Base-by-base conservation (phyloP, 2,888 invertebrate species). In the Eristalis pertinax region DNA sequence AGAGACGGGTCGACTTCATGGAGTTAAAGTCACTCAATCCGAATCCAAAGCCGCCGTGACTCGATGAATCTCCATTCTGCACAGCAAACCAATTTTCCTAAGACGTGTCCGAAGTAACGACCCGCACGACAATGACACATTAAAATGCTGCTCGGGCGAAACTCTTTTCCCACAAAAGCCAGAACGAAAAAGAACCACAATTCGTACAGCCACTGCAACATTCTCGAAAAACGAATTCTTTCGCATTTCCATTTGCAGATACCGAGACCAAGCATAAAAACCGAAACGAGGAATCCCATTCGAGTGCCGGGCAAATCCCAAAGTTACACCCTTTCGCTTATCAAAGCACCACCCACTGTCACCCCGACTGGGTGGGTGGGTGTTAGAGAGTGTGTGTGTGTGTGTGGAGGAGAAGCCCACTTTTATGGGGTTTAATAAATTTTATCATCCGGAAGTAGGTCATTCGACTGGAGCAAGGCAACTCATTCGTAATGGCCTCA, bases 371-470 rank as follows among this genome's bases (percentile, higher is more conserved):
- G 1, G 41, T 50, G 22, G 5, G 8, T 4, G 8, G 3, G 60
- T 2, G 24, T 26, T 4, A 24, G 60, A 1, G 13, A 26, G 13
- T 26, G 22, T 7, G 60, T 60, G 22, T 22, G 10, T 19, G 22
- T 19, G 24, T 4, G 22, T 4, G 22, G 26, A 13, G 26, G 26
- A 4, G 26, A 1, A 1, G 3, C 24, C 26, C 60, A 26, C 26
- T 60, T 32, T 74, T 74, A 56, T 65, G 63, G 50, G 64, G 56
- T 74, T 65, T 74, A 65, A 79, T 50, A 73, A 67, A 72, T 65
- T 60, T 73, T 72, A 60, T 79, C 72, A 70, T n/a, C 73, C 62
- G 63, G 62, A 82, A 72, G 41, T 72, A 65, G 76, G 72, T 76
- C 72, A 67, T 50, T 69, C 35, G 4, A 41, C n/a, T 56, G 22